Evolutionary conservation across 2,888 invertebrate species (phyloP).

Genomic region (Agriotes lineatus): DNA sequence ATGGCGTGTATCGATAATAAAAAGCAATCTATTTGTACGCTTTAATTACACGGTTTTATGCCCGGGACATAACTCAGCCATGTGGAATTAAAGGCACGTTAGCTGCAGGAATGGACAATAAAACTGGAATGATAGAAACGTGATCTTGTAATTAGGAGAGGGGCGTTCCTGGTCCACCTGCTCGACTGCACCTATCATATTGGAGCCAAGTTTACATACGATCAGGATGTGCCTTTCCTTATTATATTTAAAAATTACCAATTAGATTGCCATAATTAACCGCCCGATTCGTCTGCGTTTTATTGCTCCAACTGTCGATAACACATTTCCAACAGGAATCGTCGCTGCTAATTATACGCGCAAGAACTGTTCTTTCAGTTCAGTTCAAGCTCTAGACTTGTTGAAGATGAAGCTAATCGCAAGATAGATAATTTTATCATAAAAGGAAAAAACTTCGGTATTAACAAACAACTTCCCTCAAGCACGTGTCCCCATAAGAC

Average conservation of each 20-base stretch:
- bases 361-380: not conserved
- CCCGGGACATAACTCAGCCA: conserved; percentile 51
- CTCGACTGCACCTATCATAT: conserved; percentile 53
- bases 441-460: no score
- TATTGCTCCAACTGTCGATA: not conserved
- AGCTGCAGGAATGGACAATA: conserved; percentile 58
- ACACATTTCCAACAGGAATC: not conserved
- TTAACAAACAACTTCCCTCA: no score
- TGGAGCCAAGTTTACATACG: conserved; percentile 44
- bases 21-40: conserved; percentile 57
- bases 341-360: conserved; percentile 5
- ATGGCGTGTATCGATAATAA: conserved; percentile 53
- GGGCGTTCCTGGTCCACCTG: conserved; percentile 58
- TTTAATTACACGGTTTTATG: conserved; percentile 57
- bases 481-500: no score
- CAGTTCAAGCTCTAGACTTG: no score
- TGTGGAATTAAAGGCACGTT: conserved; percentile 51
- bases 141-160: conserved; percentile 61
- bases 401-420: no score
- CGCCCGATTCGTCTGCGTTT: not conserved
- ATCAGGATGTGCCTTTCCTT: conserved; percentile 22
- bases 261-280: conserved; percentile 10
- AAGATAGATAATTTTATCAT: no score
- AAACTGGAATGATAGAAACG: conserved; percentile 63
- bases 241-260: conserved; percentile 17